Percentiles rank a stretch among this genome's conserved stretches.
Conservation (phyloP, 2,113 vertebrate species). For the Antigone vipio region DNA sequence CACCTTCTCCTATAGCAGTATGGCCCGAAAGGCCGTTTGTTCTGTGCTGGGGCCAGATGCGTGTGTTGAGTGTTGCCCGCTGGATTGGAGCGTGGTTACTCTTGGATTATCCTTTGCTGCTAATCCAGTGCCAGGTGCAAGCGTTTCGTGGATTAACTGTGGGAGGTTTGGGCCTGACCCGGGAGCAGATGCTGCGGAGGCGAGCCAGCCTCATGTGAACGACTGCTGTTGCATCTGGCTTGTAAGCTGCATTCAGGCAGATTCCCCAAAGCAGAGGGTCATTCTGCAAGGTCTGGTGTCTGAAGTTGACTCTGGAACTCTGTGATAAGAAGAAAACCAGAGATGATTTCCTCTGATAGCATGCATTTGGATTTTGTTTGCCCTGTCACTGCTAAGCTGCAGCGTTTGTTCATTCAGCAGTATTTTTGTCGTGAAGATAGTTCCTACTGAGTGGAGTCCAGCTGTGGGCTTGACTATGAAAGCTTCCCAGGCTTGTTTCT, state of each 20-base stretch:
- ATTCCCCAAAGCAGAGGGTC: neutral
- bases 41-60: neutral
- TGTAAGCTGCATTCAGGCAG: neutral
- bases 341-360: neutral
- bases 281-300: neutral
- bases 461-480: neutral
- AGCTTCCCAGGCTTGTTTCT: slow-evolving; percentile 21
- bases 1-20: neutral
- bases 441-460: neutral
- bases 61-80: neutral
- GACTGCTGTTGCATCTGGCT: neutral
- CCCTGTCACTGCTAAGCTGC: neutral
- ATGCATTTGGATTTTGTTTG: neutral
- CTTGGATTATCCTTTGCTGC: neutral
- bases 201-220: neutral
- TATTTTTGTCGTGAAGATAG: neutral
- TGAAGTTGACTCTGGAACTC: neutral
- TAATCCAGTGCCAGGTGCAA: slow-evolving; percentile 7
- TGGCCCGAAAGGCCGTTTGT: fast-evolving
- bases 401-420: neutral
- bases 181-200: neutral
- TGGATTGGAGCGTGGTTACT: neutral
- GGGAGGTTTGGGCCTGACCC: neutral
- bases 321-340: neutral
- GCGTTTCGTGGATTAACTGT: neutral